Evolutionary conservation across 2,797 vertebrate genomes (phyloP).

Genomic region (Tympanoctomys barrerae): DNA sequence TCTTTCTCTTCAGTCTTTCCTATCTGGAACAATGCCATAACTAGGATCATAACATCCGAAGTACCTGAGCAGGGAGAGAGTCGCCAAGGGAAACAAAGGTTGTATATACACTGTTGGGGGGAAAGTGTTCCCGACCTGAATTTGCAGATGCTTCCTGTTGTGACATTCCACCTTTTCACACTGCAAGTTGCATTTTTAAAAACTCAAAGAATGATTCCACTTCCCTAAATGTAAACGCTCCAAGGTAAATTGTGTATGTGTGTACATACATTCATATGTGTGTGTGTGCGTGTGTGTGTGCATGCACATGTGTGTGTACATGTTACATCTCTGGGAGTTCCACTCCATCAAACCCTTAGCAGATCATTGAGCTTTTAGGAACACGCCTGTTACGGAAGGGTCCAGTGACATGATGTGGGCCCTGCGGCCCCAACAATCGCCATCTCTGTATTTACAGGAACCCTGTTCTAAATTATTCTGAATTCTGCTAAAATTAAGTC

Average conservation of each 20-base stretch:
- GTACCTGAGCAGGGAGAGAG: background rate
- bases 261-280: background rate
- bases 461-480: constrained; percentile 67
- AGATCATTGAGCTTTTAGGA: accelerated
- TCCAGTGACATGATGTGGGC: background rate
- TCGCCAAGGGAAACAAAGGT: background rate
- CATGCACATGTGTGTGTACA: accelerated
- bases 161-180: background rate
- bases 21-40: background rate
- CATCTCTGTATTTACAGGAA: constrained; percentile 54
- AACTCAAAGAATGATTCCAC: background rate
- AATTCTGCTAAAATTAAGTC: constrained; percentile 76
- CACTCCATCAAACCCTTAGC: accelerated
- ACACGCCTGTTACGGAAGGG: background rate
- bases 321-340: background rate
- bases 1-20: background rate
- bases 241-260: background rate
- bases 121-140: background rate
- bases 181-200: background rate
- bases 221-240: background rate
- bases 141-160: background rate
- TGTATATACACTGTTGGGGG: background rate
- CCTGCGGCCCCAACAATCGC: background rate
- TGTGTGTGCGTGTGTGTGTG: background rate
- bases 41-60: background rate